These are phyloP conservation scores for Clostera curtula DNA, from an alignment of 2,888 invertebrate genomes.

Conservation along the genomic window DNA sequence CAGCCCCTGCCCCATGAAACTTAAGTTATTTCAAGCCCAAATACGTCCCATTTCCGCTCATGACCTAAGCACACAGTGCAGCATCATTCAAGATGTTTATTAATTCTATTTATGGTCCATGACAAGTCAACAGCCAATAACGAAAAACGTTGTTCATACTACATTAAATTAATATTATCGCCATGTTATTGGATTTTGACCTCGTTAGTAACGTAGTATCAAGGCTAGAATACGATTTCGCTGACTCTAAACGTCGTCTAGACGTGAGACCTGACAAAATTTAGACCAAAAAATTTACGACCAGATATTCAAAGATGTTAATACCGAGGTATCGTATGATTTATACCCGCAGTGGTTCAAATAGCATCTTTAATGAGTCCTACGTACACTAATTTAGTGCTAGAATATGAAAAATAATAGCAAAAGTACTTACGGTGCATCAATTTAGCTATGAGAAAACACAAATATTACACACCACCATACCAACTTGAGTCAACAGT, in stretches of 20 bases:
- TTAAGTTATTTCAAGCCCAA: background rate
- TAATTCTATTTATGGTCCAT: conserved; percentile 29
- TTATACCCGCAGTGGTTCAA: too few relatives aligned
- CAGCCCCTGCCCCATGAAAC: too few relatives aligned
- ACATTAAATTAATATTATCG: conserved; percentile 16
- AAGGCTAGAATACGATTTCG: conserved; percentile 19
- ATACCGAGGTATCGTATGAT: too few relatives aligned
- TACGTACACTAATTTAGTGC: conserved; percentile 6
- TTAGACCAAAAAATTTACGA: conserved; percentile 7
- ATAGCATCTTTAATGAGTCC: conserved; percentile 4
- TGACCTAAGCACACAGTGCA: background rate
- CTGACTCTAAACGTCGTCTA: conserved; percentile 12
- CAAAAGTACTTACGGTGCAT: conserved; percentile 59
- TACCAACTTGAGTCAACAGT: conserved; percentile 25
- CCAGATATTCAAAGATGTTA: too few relatives aligned
- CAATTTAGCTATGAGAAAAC: conserved; percentile 39
- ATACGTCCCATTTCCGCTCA: background rate
- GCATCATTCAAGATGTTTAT: background rate
- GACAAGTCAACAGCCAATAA: conserved; percentile 20
- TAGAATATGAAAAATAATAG: conserved; percentile 18
- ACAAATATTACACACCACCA: conserved; percentile 31
- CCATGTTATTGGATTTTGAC: conserved; percentile 22
- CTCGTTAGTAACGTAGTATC: conserved; percentile 22
- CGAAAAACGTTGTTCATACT: conserved; percentile 8
- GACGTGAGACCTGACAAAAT: conserved; percentile 19